Evolutionary conservation across 2,113 vertebrate genomes (phyloP), one percentile per base, ranked within the genome.

Genomic region (Prinia subflava): DNA sequence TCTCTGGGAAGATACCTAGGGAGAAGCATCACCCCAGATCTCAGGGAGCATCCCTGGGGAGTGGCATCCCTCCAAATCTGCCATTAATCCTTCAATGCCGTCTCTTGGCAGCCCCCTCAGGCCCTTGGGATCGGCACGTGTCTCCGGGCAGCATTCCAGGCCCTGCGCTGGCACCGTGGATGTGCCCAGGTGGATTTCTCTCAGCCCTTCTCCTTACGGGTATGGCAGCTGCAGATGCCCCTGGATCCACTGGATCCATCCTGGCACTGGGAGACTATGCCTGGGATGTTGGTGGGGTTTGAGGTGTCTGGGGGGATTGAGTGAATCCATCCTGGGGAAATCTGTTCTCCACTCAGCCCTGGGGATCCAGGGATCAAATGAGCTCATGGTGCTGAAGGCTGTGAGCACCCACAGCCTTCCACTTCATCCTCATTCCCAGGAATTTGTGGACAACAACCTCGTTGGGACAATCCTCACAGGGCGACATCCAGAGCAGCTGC

Each of bases 181-280:
- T 97, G 94, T 15, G 97, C 97, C 83, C 98, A 98, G 30, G 97
- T 99, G 79, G 98, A 99, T 83, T 95, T 99, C 4, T 98, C 97
- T 11, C 98, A 99, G 96, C 98, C 99, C 23, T 99, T 99, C 97
- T 99, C 98, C 95, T 85, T 99, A 27, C 98, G 98, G 98, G 99
- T 99, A 96, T 0, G 3, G n/a, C 39, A 6, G 23, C 42, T 12
- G 23, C 1, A 9, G 7, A 9, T 59, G 5, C 21, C 4, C 7
- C 44, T 1, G 15, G 21, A 20, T 15, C 57, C 22, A 1, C 44
- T 1, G 15, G 21, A 20, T 15, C 57, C 22, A 1, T 6, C 52
- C 37, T 0, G 0, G 50, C 33, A 3, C 73, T 1, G 21, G 23
- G 20, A 25, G 31, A 5, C 27, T 15, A 0, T 27, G 21, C 31